phyloP scores from a whole-genome alignment of 2,113 vertebrate species.

The Cygnus atratus region DNA sequence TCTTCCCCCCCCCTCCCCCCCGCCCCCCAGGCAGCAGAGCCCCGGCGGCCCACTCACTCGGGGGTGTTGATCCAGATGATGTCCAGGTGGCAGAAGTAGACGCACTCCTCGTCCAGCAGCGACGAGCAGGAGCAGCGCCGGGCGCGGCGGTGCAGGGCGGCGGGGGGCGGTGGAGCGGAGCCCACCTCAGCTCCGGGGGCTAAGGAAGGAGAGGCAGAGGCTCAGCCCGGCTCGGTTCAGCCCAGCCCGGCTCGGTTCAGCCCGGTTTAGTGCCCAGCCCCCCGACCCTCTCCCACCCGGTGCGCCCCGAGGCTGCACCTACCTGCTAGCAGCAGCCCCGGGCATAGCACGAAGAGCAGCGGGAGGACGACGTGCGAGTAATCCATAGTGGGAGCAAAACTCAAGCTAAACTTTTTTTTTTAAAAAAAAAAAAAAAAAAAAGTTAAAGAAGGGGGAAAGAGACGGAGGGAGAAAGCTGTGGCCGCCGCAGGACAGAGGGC shows the following conservation, averaged over 20 bases:
- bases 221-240: background rate
- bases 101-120: conserved; percentile 93
- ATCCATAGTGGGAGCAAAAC: background rate
- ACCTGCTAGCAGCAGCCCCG: conserved; percentile 73
- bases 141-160: conserved; percentile 76
- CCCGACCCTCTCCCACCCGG: too few relatives aligned
- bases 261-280: too few relatives aligned
- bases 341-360: conserved; percentile 79
- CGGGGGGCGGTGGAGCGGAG: background rate
- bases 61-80: conserved; percentile 99
- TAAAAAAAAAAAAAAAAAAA: too few relatives aligned
- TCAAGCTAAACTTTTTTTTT: too few relatives aligned
- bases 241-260: too few relatives aligned
- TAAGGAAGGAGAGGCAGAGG: conserved; percentile 31
- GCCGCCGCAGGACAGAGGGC: background rate
- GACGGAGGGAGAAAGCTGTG: background rate
- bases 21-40: background rate
- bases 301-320: background rate
- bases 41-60: conserved; percentile 74
- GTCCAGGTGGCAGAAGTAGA: conserved; percentile 98
- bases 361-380: background rate
- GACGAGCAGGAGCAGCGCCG: conserved; percentile 95
- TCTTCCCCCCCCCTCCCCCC: background rate
- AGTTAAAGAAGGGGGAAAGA: too few relatives aligned
- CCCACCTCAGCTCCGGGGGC: conserved; percentile 46